Percentiles rank a stretch among this genome's conserved stretches.
Conservation (phyloP, 2,888 invertebrate species). For the Anthoptus insignis region DNA sequence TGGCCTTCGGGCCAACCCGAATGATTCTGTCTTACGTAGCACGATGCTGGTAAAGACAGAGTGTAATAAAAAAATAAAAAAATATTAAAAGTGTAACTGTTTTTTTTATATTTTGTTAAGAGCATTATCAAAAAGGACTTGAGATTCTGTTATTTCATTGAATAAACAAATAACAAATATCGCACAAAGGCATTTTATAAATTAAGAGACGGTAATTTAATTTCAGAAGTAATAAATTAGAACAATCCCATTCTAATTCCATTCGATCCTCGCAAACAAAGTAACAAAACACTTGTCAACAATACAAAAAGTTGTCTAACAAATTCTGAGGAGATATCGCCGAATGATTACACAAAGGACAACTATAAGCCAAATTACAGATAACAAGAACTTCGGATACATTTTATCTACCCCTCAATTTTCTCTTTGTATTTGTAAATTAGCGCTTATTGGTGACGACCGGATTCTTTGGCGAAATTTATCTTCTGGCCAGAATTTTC, state of each 20-base stretch:
- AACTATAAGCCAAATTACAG: constrained; percentile 35
- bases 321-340: constrained; percentile 32
- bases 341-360: constrained; percentile 38
- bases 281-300: constrained; percentile 27
- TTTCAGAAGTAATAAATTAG: constrained; percentile 5
- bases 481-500: constrained; percentile 3
- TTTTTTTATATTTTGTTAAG: no score
- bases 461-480: neutral
- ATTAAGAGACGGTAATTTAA: constrained; percentile 2
- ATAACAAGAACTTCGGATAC: constrained; percentile 33
- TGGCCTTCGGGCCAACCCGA: no score
- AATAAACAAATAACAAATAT: no score
- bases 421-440: constrained; percentile 40
- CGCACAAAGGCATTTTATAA: no score
- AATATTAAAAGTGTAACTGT: no score
- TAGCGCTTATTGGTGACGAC: constrained; percentile 33
- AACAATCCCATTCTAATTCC: constrained; percentile 2
- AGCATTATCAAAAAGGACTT: no score
- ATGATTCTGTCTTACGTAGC: no score
- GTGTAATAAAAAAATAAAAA: no score
- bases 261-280: constrained; percentile 21
- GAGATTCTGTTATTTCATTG: no score
- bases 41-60: no score
- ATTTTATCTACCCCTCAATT: constrained; percentile 30
- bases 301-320: constrained; percentile 31